Percentiles rank a stretch among this genome's conserved stretches.
Conservation (phyloP, 2,888 invertebrate genomes). For the Sesamia inferens region DNA sequence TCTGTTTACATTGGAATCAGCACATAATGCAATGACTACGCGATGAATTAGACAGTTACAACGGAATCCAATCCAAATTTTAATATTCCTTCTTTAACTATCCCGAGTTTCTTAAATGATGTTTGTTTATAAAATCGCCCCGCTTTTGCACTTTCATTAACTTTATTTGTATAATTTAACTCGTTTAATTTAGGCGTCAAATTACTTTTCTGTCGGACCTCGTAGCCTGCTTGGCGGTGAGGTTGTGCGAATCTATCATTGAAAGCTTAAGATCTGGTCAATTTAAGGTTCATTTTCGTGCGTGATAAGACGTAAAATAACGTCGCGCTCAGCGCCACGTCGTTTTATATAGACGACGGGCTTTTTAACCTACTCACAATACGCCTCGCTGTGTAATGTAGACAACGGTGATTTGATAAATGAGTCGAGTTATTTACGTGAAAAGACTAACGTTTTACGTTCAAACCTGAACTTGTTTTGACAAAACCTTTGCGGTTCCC, state of each 20-base stretch:
- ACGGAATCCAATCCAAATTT: slow-evolving; percentile 39
- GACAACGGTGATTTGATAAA: slow-evolving; percentile 87
- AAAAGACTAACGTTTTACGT: slow-evolving; percentile 79
- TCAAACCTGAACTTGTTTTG: slow-evolving; percentile 76
- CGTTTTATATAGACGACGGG: slow-evolving; percentile 78
- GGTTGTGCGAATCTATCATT: slow-evolving; percentile 52
- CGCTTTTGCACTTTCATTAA: slow-evolving; percentile 81
- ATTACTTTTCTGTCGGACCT: slow-evolving; percentile 77
- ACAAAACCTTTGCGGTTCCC: slow-evolving; percentile 74
- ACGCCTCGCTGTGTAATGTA: slow-evolving; percentile 81
- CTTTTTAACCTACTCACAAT: slow-evolving; percentile 85
- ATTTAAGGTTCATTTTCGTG: slow-evolving; percentile 75
- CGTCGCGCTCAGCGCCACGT: slow-evolving; percentile 68
- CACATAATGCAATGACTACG: slow-evolving; percentile 6
- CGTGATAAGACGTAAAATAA: slow-evolving; percentile 66
- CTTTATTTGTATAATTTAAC: slow-evolving; percentile 84
- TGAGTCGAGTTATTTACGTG: slow-evolving; percentile 82
- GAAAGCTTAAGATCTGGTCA: slow-evolving; percentile 61
- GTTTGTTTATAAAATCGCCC: slow-evolving; percentile 76
- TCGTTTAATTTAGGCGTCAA: slow-evolving; percentile 81
- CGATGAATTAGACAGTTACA: slow-evolving; percentile 40
- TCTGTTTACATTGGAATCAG: slow-evolving; percentile 3
- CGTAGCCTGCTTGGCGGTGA: slow-evolving; percentile 41
- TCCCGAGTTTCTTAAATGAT: slow-evolving; percentile 70
- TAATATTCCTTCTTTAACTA: slow-evolving; percentile 66